Conservation (phyloP, 2,888 invertebrate species). For the Drosophila multiciliata region DNA sequence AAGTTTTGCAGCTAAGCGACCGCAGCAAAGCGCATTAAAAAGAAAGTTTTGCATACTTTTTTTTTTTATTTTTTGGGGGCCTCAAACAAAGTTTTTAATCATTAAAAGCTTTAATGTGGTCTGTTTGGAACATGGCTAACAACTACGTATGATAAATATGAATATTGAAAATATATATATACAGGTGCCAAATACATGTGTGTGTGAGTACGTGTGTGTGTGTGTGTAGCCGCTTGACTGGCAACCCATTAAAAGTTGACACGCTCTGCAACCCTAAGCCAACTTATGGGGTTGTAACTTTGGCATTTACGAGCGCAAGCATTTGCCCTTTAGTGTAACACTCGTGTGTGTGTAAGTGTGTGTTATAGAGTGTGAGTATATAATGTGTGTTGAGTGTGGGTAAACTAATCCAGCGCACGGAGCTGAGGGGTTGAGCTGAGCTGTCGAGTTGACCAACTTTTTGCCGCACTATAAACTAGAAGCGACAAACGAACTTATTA, state of each 20-base stretch:
- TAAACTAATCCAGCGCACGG: slow-evolving; percentile 46
- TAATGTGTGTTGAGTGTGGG: slow-evolving; percentile 13
- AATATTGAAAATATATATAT: slow-evolving; percentile 65
- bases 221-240: slow-evolving; percentile 37
- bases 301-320: slow-evolving; percentile 72
- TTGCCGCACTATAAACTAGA: slow-evolving; percentile 57
- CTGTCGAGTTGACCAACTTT: slow-evolving; percentile 55
- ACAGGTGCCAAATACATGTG: slow-evolving; percentile 8
- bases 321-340: slow-evolving; percentile 65
- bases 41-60: slow-evolving; percentile 46
- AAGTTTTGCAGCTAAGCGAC: slow-evolving; percentile 73
- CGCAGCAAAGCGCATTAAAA: slow-evolving; percentile 73
- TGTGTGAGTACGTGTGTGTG: slow-evolving; percentile 19
- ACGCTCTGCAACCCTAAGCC: slow-evolving; percentile 61
- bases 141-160: slow-evolving; percentile 51
- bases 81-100: slow-evolving; percentile 41
- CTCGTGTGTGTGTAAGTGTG: slow-evolving; percentile 6
- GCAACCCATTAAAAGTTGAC: slow-evolving; percentile 70
- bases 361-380: slow-evolving; percentile 7
- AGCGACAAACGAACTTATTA: slow-evolving; percentile 76
- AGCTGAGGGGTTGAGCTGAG: slow-evolving; percentile 21
- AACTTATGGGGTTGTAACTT: slow-evolving; percentile 71
- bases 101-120: slow-evolving; percentile 67
- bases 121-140: neutral
- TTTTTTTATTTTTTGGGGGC: slow-evolving; percentile 18